Evolutionary conservation across 2,888 invertebrate genomes (phyloP).

Genomic region (Oscheius sp.): DNA sequence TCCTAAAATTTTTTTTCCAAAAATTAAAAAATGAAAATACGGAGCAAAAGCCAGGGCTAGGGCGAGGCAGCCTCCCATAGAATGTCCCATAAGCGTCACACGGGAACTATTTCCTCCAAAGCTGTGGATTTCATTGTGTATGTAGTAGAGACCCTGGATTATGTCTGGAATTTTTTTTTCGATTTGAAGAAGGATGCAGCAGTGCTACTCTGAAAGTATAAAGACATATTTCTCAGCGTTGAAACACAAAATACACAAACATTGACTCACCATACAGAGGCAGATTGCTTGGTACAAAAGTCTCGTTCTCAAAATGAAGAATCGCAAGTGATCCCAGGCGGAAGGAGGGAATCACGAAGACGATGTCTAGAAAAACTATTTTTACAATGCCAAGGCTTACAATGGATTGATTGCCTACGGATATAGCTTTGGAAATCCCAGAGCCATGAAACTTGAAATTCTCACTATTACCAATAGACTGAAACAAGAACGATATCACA

Average conservation of each 20-base stretch:
- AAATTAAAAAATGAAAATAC: conserved; percentile 2
- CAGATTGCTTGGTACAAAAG: conserved; percentile 55
- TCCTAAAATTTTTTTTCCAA: neutral
- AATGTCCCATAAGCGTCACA: conserved; percentile 49
- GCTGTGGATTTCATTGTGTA: conserved; percentile 39
- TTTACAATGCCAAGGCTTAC: neutral
- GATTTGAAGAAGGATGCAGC: too few relatives aligned
- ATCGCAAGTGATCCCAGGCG: conserved; percentile 58
- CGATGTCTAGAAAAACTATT: conserved; percentile 44
- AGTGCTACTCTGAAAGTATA: too few relatives aligned
- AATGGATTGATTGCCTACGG: too few relatives aligned
- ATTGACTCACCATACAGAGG: conserved; percentile 50
- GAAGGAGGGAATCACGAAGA: conserved; percentile 60
- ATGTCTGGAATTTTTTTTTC: conserved; percentile 40
- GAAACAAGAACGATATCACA: too few relatives aligned
- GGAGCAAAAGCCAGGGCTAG: neutral
- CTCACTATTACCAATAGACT: too few relatives aligned
- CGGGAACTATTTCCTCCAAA: conserved; percentile 46
- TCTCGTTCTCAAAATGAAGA: conserved; percentile 49
- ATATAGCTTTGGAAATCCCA: too few relatives aligned
- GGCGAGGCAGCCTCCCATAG: conserved; percentile 41
- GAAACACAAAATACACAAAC: neutral
- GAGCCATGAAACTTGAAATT: neutral
- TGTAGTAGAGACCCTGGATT: conserved; percentile 40
- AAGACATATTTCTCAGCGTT: neutral